Evolutionary conservation across 2,797 vertebrate species (phyloP).

Genomic region (Triplophysa bombifrons): DNA sequence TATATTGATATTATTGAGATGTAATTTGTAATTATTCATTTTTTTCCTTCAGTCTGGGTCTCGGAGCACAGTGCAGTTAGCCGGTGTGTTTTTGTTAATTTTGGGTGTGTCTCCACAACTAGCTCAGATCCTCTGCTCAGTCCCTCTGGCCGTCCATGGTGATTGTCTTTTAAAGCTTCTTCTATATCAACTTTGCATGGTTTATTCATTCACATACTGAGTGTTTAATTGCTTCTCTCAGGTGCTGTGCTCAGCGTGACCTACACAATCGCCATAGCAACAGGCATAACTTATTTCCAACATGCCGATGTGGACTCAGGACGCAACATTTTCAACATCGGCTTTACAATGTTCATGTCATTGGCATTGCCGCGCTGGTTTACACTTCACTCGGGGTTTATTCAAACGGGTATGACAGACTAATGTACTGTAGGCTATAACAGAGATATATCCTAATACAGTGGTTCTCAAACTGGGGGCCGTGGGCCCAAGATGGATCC

Average conservation of each 20-base stretch:
- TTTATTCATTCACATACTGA: not conserved
- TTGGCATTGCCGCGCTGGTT: slow-evolving; percentile 82
- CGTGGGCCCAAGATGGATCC: no score
- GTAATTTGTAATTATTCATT: not conserved
- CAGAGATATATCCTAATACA: no score
- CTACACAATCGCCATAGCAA: slow-evolving; percentile 78
- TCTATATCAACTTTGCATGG: not conserved
- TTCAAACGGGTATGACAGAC: slow-evolving; percentile 74
- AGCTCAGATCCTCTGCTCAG: slow-evolving; percentile 70
- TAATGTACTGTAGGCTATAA: no score
- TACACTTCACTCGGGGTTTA: slow-evolving; percentile 47
- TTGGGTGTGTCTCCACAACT: slow-evolving; percentile 78
- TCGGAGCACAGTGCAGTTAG: slow-evolving; percentile 68
- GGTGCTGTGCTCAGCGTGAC: slow-evolving; percentile 82
- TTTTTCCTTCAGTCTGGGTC: slow-evolving; percentile 72
- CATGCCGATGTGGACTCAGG: slow-evolving; percentile 82
- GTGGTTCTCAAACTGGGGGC: no score
- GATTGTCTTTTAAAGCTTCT: slow-evolving; percentile 5
- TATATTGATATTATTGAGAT: not conserved
- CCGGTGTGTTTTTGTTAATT: slow-evolving; percentile 68
- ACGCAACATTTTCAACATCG: slow-evolving; percentile 85
- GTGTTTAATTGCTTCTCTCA: slow-evolving; percentile 53
- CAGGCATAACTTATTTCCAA: slow-evolving; percentile 83
- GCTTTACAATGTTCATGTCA: slow-evolving; percentile 85
- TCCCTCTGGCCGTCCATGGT: slow-evolving; percentile 82